Conservation (phyloP, 2,797 vertebrate species). For the Eupleurogrammus muticus region DNA sequence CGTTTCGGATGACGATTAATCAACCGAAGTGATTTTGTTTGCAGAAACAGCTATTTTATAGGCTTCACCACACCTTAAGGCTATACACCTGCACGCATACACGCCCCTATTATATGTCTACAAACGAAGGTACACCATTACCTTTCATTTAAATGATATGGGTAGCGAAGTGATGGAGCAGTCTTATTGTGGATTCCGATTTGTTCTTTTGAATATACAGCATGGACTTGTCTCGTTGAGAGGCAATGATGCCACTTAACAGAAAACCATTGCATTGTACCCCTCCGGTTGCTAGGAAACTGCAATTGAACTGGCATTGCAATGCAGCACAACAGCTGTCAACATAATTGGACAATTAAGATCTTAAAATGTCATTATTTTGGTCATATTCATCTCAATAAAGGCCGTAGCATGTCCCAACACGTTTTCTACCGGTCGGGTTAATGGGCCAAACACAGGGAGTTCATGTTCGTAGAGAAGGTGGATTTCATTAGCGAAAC, state of each 20-base stretch:
- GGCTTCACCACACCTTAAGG: constrained; percentile 31
- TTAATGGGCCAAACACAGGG: constrained; percentile 79
- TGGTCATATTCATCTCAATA: constrained; percentile 82
- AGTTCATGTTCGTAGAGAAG: constrained; percentile 61
- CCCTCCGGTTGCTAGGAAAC: constrained; percentile 87
- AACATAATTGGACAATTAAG: constrained; percentile 86
- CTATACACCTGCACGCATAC: constrained; percentile 19
- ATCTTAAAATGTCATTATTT: constrained; percentile 84
- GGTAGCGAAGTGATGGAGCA: constrained; percentile 31
- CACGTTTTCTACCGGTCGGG: constrained; percentile 77
- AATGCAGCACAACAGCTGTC: constrained; percentile 85
- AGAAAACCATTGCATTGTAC: constrained; percentile 81
- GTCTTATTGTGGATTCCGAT: constrained; percentile 37
- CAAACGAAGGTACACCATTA: constrained; percentile 10
- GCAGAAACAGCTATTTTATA: constrained; percentile 22
- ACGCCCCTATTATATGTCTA: constrained; percentile 25
- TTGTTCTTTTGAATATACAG: constrained; percentile 50
- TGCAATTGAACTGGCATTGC: constrained; percentile 83
- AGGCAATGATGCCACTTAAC: constrained; percentile 75
- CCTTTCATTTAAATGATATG: constrained; percentile 2
- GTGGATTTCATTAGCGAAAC: constrained; percentile 65
- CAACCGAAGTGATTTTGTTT: constrained; percentile 63
- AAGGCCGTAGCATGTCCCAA: constrained; percentile 71
- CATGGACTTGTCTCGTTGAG: constrained; percentile 25
- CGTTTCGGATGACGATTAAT: constrained; percentile 69